phyloP scores from a whole-genome alignment of 2,888 invertebrate genomes.

The Tenthredo scrophulariae region DNA sequence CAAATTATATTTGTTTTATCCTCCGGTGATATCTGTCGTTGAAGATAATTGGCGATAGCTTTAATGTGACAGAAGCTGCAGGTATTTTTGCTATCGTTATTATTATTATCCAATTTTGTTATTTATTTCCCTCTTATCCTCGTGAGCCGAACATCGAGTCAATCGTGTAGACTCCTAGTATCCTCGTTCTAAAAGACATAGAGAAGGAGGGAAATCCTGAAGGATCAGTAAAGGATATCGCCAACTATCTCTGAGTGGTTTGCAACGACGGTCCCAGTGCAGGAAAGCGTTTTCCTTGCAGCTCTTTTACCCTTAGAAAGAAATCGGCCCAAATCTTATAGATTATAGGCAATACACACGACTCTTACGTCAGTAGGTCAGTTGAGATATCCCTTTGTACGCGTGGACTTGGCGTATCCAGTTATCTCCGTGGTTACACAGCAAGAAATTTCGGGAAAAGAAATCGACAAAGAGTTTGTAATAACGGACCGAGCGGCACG shows the following conservation, averaged over 20 bases:
- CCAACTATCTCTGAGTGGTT: conserved; percentile 36
- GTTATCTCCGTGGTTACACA: conserved; percentile 30
- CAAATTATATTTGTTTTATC: background rate
- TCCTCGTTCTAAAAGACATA: background rate
- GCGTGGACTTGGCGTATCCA: conserved; percentile 29
- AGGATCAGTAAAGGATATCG: conserved; percentile 44
- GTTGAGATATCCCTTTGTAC: conserved; percentile 48
- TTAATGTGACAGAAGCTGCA: background rate
- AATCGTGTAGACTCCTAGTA: background rate
- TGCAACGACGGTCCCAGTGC: background rate
- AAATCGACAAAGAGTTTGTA: conserved; percentile 12
- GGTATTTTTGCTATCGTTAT: background rate
- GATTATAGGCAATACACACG: conserved; percentile 4
- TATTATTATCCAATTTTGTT: background rate
- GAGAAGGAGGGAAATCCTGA: conserved; percentile 8
- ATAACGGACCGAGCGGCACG: background rate
- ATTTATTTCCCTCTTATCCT: background rate
- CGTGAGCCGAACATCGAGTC: background rate
- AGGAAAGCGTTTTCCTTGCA: conserved; percentile 9
- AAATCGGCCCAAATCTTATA: background rate
- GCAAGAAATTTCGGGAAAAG: background rate
- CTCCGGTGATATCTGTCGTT: background rate
- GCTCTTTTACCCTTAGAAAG: conserved; percentile 20
- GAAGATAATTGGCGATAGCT: background rate
- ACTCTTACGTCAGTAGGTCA: conserved; percentile 45